phyloP scores from a whole-genome alignment of 2,888 invertebrate genomes.

The Acronicta aceris region DNA sequence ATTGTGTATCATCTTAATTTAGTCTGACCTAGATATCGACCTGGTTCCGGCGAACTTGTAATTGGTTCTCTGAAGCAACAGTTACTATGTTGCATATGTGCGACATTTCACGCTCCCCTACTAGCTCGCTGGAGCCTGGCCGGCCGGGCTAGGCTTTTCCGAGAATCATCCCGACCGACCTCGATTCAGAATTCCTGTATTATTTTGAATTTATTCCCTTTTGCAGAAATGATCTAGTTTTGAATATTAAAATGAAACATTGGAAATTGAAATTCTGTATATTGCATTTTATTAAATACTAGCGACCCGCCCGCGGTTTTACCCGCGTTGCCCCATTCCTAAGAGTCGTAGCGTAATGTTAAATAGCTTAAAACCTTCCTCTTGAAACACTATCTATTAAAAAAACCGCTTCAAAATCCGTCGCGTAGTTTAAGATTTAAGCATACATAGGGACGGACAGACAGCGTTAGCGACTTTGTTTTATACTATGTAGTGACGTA shows the following conservation, averaged over 20 bases:
- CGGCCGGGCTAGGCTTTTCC: constrained; percentile 5
- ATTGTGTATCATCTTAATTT: constrained; percentile 1
- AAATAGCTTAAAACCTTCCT: too few relatives aligned
- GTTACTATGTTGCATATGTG: constrained; percentile 3
- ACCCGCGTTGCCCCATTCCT: too few relatives aligned
- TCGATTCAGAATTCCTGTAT: constrained; percentile 7
- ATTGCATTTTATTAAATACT: neutral
- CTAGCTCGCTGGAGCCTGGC: neutral
- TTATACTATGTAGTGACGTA: too few relatives aligned
- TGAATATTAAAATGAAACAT: neutral
- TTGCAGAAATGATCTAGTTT: constrained; percentile 16
- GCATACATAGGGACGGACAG: too few relatives aligned
- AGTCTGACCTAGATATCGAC: constrained; percentile 24
- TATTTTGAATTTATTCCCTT: constrained; percentile 6
- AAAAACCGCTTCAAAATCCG: too few relatives aligned
- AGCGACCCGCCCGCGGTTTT: too few relatives aligned
- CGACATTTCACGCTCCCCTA: neutral
- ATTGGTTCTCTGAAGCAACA: constrained; percentile 12
- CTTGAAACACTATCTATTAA: too few relatives aligned
- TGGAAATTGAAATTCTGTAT: neutral
- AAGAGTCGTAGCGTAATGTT: too few relatives aligned
- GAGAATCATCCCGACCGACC: constrained; percentile 1
- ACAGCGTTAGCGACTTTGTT: too few relatives aligned
- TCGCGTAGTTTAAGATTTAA: too few relatives aligned
- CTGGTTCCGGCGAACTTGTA: constrained; percentile 27